A percentile compares a stretch with the other conserved stretches of the same genome.
phyloP scores from a whole-genome alignment of 2,113 vertebrate genomes.

The Microtus pennsylvanicus region DNA sequence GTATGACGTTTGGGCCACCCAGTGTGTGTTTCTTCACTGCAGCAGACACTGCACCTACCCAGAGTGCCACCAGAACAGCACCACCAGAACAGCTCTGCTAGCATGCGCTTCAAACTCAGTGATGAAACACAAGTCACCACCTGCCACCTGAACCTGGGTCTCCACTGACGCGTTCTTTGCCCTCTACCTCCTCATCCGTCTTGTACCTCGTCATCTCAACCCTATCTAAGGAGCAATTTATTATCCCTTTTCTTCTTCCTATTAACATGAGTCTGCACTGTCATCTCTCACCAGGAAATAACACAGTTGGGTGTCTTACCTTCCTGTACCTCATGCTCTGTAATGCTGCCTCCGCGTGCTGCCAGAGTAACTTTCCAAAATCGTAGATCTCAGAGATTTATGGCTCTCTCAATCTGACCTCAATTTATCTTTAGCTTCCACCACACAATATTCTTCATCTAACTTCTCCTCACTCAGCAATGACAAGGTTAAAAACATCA shows the following conservation, averaged over 20 bases:
- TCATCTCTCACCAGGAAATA: slow-evolving; percentile 1
- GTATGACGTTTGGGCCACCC: background rate
- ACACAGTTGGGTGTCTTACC: background rate
- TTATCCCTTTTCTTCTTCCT: background rate
- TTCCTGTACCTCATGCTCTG: background rate
- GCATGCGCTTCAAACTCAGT: background rate
- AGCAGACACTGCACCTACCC: background rate
- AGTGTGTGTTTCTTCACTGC: background rate
- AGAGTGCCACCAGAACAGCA: background rate
- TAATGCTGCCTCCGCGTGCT: background rate
- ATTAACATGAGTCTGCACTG: background rate
- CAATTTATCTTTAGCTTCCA: slow-evolving; percentile 11
- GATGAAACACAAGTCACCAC: background rate
- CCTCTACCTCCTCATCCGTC: background rate
- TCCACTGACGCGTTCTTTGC: background rate
- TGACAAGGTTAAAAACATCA: background rate
- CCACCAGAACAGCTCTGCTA: background rate
- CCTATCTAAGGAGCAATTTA: background rate
- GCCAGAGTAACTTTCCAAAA: slow-evolving; percentile 22
- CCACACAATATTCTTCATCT: slow-evolving; percentile 39
- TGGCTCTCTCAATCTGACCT: background rate
- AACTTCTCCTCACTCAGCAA: background rate
- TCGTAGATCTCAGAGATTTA: background rate
- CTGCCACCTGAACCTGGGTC: background rate
- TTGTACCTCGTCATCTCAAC: background rate